These are phyloP conservation scores for Cosmia trapezina DNA, from an alignment of 2,888 invertebrate species.

Conservation along the genomic window DNA sequence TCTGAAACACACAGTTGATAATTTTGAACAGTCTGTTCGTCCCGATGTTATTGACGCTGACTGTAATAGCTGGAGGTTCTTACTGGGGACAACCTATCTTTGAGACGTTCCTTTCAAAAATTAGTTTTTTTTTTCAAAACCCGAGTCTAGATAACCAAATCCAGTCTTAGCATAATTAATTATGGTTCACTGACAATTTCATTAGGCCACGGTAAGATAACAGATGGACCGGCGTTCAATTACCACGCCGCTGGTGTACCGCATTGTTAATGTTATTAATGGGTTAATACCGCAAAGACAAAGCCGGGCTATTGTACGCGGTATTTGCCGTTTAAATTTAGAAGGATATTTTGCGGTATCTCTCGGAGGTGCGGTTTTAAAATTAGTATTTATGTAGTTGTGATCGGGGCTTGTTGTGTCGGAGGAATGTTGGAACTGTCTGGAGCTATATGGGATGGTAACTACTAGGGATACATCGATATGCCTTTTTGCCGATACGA, in stretches of 20 bases:
- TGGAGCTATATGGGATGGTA: background rate
- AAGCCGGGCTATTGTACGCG: conserved; percentile 70
- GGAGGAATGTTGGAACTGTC: background rate
- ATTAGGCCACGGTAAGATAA: conserved; percentile 78
- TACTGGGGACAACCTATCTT: no score
- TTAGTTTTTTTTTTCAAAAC: background rate
- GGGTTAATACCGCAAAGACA: conserved; percentile 79
- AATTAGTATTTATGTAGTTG: conserved; percentile 63
- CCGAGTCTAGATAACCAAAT: conserved; percentile 49
- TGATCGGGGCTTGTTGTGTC: conserved; percentile 19
- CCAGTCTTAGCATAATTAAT: conserved; percentile 75
- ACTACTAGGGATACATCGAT: no score
- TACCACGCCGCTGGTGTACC: conserved; percentile 73
- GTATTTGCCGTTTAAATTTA: conserved; percentile 66
- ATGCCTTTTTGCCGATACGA: no score
- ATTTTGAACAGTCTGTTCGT: no score
- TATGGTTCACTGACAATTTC: conserved; percentile 78
- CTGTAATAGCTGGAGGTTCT: no score
- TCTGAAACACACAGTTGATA: no score
- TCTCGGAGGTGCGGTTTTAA: conserved; percentile 64
- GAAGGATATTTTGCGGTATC: conserved; percentile 61
- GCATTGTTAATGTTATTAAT: conserved; percentile 85
- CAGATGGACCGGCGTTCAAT: conserved; percentile 80
- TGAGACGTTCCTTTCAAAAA: background rate
- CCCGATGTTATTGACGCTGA: no score